Evolutionary conservation across 2,888 invertebrate genomes (phyloP).

Genomic region (Platynereis dumerilii): DNA sequence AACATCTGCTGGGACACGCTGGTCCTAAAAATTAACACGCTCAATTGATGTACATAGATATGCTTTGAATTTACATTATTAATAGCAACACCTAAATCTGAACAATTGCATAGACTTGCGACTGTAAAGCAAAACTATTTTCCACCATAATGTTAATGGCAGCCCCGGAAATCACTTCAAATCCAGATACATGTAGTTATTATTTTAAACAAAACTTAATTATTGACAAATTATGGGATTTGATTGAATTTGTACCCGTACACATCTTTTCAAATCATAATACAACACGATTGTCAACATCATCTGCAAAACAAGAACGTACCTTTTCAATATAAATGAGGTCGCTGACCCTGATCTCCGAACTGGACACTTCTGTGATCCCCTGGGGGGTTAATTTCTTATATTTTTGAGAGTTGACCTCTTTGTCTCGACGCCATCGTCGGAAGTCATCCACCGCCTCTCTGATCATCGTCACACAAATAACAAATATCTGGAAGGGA

Average conservation of each 20-base stretch:
- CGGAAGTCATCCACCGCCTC: conserved; percentile 97
- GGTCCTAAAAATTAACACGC: conserved; percentile 78
- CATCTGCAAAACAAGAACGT: conserved; percentile 17
- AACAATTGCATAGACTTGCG: no score
- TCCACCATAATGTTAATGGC: no score
- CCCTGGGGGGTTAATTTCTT: conserved; percentile 77
- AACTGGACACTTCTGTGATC: conserved; percentile 74
- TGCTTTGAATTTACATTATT: neutral
- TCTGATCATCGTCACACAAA: conserved; percentile 92
- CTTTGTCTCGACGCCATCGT: conserved; percentile 89
- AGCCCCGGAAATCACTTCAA: no score
- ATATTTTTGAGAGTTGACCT: conserved; percentile 94
- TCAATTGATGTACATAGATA: no score
- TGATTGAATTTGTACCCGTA: no score
- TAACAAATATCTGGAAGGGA: conserved; percentile 79
- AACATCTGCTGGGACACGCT: conserved; percentile 97
- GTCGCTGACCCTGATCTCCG: conserved; percentile 77
- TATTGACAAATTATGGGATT: no score
- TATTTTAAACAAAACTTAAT: no score
- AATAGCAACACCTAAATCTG: neutral
- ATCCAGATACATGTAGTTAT: no score
- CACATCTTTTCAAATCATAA: no score
- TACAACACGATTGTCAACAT: no score
- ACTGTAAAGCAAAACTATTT: no score
- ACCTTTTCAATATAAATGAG: conserved; percentile 83